Percentiles rank a stretch among this genome's conserved stretches.
Evolutionary conservation across 37 sponge, comb jelly and placozoan species (phyloP).

Genomic region (Tethya wilhelma): DNA sequence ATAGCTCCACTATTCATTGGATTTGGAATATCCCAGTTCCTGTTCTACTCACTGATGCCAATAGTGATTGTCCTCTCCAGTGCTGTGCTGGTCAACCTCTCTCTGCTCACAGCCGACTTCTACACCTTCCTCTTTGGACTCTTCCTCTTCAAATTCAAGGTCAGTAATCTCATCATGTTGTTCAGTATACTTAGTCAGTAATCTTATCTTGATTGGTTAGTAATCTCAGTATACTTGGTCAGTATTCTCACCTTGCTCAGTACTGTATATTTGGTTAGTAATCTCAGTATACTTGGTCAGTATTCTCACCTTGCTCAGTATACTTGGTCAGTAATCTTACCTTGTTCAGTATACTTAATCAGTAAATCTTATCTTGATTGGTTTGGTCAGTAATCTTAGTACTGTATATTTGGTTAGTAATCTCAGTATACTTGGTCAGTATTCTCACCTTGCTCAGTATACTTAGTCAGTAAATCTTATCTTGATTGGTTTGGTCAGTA

Average conservation of each 20-base stretch:
- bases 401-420: neutral
- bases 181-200: too few relatives aligned
- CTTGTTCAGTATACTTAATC: too few relatives aligned
- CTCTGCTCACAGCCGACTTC: conserved; percentile 88
- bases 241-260: neutral
- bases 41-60: conserved; percentile 75
- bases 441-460: too few relatives aligned
- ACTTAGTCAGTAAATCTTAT: too few relatives aligned
- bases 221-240: neutral
- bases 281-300: neutral
- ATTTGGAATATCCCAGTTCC: conserved; percentile 48
- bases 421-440: too few relatives aligned
- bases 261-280: neutral
- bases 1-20: conserved; percentile 57
- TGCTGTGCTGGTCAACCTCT: conserved; percentile 84
- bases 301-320: neutral
- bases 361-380: too few relatives aligned
- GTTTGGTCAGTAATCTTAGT: too few relatives aligned
- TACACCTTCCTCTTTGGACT: conserved; percentile 81
- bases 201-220: too few relatives aligned
- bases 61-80: conserved; percentile 66
- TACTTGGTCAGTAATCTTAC: too few relatives aligned
- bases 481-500: too few relatives aligned
- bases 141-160: conserved; percentile 77
- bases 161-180: conserved; percentile 17